A percentile compares a stretch with the other conserved stretches of the same genome.
These are phyloP conservation scores for Drosophila maculinotata DNA, from an alignment of 2,888 invertebrate genomes.

Conservation along the genomic window DNA sequence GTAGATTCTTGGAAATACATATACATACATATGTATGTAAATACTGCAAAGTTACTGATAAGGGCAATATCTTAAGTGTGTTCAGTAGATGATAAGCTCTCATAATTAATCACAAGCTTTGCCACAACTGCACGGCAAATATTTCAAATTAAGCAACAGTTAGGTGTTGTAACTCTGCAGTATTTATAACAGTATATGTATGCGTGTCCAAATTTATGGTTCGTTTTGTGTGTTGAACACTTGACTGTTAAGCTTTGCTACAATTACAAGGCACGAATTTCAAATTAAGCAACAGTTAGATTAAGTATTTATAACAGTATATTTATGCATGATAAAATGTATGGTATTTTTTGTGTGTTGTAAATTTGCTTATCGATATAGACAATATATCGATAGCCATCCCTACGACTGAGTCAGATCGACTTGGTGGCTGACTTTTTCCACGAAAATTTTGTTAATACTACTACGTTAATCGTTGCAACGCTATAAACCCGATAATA, in stretches of 20 bases:
- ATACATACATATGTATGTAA: background rate
- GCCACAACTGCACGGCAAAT: background rate
- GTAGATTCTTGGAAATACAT: conserved; percentile 1
- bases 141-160: conserved; percentile 1
- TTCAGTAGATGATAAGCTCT: too few relatives aligned
- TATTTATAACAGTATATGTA: conserved; percentile 21
- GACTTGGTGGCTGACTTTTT: conserved; percentile 71
- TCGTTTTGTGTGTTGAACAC: conserved; percentile 9
- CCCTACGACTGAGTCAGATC: conserved; percentile 73
- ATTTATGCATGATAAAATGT: background rate
- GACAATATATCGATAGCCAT: conserved; percentile 33
- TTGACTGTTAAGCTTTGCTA: conserved; percentile 1
- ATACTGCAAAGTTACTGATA: background rate
- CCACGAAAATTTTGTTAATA: conserved; percentile 52
- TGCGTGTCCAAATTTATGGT: conserved; percentile 14
- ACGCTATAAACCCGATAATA: conserved; percentile 7
- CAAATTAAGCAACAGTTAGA: background rate
- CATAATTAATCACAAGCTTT: background rate
- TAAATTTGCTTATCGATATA: conserved; percentile 29
- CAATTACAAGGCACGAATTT: background rate
- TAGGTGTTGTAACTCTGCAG: background rate
- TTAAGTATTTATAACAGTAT: conserved; percentile 19
- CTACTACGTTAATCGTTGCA: conserved; percentile 27
- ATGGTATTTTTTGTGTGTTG: conserved; percentile 21
- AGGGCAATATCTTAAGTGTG: conserved; percentile 16